Evolutionary conservation across 37 sponge, comb jelly and placozoan genomes (phyloP).

Genomic region (Theonella swinhoei): DNA sequence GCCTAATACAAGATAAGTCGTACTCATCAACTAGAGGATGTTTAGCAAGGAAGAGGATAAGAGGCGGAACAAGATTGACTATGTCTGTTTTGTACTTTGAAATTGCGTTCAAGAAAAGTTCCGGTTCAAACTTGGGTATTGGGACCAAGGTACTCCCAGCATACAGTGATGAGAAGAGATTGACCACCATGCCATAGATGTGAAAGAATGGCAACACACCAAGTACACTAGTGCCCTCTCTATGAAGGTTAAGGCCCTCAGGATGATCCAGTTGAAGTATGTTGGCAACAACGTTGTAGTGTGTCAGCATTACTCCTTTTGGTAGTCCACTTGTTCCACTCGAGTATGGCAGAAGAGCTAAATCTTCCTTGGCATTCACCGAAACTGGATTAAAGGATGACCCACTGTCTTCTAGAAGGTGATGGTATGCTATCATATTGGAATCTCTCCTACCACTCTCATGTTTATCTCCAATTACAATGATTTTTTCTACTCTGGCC

Average conservation of each 20-base stretch:
- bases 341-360: conserved; percentile 77
- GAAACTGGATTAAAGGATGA: conserved; percentile 26
- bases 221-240: not conserved
- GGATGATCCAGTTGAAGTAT: conserved; percentile 52
- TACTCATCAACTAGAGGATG: conserved; percentile 81
- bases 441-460: not conserved
- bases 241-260: conserved; percentile 8
- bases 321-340: conserved; percentile 95
- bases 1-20: conserved; percentile 60
- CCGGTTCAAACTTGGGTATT: conserved; percentile 78
- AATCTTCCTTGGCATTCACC: conserved; percentile 52
- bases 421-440: conserved; percentile 27
- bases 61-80: conserved; percentile 77
- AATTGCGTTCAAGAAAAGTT: conserved; percentile 63
- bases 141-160: conserved; percentile 58
- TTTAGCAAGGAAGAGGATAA: conserved; percentile 85
- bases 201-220: conserved; percentile 84
- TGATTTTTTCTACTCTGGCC: conserved; percentile 31
- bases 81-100: conserved; percentile 40
- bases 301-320: conserved; percentile 91
- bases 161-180: conserved; percentile 42
- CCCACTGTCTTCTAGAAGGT: conserved; percentile 53
- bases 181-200: conserved; percentile 76
- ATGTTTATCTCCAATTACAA: conserved; percentile 40
- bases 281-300: conserved; percentile 72